Evolutionary conservation across 2,797 vertebrate genomes (phyloP).

Genomic region (Anabas testudineus): DNA sequence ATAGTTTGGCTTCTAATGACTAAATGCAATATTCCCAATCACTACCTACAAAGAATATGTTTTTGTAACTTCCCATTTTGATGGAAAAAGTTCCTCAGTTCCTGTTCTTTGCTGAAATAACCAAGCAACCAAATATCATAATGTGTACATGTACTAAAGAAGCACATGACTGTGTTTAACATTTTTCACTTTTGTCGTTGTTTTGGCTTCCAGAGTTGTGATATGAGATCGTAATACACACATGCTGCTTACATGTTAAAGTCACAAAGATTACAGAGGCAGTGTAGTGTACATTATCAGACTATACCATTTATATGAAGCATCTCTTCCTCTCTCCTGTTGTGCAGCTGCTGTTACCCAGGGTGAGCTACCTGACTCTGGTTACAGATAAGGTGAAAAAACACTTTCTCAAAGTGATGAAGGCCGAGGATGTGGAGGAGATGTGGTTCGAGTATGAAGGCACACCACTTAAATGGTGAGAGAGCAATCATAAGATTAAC

Average conservation of each 20-base stretch:
- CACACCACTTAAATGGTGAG: conserved; percentile 97
- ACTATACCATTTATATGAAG: neutral
- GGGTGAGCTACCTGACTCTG: conserved; percentile 96
- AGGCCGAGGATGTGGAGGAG: conserved; percentile 92
- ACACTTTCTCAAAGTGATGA: conserved; percentile 97
- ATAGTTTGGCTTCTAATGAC: too few species aligned
- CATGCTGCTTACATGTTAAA: neutral
- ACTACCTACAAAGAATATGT: too few species aligned
- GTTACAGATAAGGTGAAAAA: conserved; percentile 99
- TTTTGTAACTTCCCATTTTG: neutral
- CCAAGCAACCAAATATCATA: too few species aligned
- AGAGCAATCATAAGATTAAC: neutral
- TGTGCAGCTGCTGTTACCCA: conserved; percentile 93
- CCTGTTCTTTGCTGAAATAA: neutral
- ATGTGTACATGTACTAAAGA: too few species aligned
- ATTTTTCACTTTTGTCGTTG: neutral
- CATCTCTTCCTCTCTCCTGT: neutral
- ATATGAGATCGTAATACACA: neutral
- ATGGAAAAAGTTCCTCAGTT: neutral
- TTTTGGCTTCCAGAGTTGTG: neutral
- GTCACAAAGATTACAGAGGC: neutral
- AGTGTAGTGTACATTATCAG: neutral
- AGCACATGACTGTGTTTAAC: too few species aligned
- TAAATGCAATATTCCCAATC: too few species aligned
- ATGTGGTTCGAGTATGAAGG: conserved; percentile 99